Conservation (phyloP, 2,888 invertebrate species). For the Protodeltote pygarga region DNA sequence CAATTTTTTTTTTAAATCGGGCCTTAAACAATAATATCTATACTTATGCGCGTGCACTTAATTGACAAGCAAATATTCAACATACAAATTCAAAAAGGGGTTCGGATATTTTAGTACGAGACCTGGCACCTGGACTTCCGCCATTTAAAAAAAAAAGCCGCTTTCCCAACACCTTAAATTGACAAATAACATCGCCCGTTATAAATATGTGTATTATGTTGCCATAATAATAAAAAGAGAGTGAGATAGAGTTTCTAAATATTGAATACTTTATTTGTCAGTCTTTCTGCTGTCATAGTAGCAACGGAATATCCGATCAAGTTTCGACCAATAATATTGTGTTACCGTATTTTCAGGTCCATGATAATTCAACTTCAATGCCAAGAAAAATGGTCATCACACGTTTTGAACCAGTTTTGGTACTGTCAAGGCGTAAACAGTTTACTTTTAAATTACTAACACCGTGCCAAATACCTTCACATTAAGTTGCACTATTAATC, state of each 20-base stretch:
- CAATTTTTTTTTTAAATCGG: too few relatives aligned
- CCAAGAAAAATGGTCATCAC: slow-evolving; percentile 9
- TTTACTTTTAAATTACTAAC: too few relatives aligned
- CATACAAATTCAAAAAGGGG: too few relatives aligned
- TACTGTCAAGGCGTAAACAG: slow-evolving; percentile 9
- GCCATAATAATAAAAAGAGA: background rate
- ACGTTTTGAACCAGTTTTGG: slow-evolving; percentile 10
- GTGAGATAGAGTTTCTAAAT: background rate
- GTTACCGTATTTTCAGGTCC: slow-evolving; percentile 36
- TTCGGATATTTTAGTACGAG: too few relatives aligned
- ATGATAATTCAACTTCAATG: slow-evolving; percentile 49
- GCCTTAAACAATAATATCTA: too few relatives aligned
- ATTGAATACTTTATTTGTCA: slow-evolving; percentile 30
- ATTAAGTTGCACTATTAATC: too few relatives aligned
- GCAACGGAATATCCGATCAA: slow-evolving; percentile 64
- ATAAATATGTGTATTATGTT: too few relatives aligned
- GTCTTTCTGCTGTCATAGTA: slow-evolving; percentile 34
- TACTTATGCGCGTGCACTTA: too few relatives aligned
- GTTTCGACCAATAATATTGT: slow-evolving; percentile 43
- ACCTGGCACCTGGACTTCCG: too few relatives aligned
- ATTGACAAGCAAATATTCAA: too few relatives aligned
- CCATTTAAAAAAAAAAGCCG: background rate
- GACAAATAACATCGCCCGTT: too few relatives aligned
- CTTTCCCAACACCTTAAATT: background rate
- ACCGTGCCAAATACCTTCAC: too few relatives aligned